phyloP scores from a whole-genome alignment of 2,797 vertebrate species.

The Syndactyla subalaris region DNA sequence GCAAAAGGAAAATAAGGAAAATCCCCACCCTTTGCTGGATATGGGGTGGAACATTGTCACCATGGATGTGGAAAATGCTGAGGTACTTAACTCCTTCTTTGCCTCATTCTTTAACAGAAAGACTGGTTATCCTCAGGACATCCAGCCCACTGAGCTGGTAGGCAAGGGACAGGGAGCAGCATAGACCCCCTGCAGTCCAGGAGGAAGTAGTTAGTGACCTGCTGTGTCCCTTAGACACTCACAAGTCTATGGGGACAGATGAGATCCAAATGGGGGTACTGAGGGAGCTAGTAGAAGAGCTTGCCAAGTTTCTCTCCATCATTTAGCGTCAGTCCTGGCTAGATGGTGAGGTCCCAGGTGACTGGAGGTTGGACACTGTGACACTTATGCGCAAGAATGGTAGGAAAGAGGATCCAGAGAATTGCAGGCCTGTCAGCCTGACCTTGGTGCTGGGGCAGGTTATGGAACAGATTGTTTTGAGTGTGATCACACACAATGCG shows the following conservation, averaged over 20 bases:
- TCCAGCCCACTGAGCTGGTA: background rate
- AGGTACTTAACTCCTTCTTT: background rate
- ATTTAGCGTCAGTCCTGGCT: background rate
- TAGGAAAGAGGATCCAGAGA: background rate
- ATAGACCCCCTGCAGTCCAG: background rate
- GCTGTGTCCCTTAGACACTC: background rate
- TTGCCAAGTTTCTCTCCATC: background rate
- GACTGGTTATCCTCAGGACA: background rate
- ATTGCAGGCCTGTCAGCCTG: background rate
- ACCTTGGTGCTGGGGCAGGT: background rate
- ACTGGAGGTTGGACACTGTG: background rate
- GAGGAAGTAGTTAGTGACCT: accelerated
- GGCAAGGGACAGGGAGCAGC: background rate
- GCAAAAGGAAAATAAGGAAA: background rate
- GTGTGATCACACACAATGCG: background rate
- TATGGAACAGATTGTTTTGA: background rate
- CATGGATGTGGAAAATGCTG: background rate
- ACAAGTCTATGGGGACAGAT: background rate
- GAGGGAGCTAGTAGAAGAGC: background rate
- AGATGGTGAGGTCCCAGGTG: background rate
- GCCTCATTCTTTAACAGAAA: background rate
- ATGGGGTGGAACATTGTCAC: background rate
- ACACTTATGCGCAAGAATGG: background rate
- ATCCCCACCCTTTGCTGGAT: background rate
- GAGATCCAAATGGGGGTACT: background rate